Evolutionary conservation across 2,113 vertebrate genomes (phyloP).

Genomic region (Menidia beryllina): DNA sequence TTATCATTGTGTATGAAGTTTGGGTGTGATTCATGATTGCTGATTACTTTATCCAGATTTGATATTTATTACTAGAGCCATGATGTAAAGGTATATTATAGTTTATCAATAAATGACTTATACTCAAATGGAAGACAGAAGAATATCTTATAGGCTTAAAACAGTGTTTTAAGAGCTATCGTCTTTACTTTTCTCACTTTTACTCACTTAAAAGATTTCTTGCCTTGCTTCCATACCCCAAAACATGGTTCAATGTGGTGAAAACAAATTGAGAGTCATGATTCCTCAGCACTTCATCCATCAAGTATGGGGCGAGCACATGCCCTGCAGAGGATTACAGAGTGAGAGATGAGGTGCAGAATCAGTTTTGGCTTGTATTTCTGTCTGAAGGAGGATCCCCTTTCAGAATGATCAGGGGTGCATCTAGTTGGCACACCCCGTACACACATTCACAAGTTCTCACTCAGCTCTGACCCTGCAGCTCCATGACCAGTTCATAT

Average conservation of each 20-base stretch:
- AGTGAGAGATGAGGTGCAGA: conserved; percentile 29
- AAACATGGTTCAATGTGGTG: background rate
- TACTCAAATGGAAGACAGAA: no score
- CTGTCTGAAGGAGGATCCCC: conserved; percentile 23
- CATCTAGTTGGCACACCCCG: conserved; percentile 28
- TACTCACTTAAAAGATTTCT: no score
- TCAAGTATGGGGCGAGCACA: conserved; percentile 27
- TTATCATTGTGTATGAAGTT: no score
- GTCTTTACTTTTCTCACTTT: background rate
- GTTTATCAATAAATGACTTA: no score
- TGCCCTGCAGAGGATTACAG: conserved; percentile 36
- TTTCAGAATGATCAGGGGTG: conserved; percentile 26
- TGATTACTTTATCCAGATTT: no score
- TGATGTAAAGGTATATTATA: no score
- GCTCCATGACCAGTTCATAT: conserved; percentile 47
- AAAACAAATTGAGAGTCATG: background rate
- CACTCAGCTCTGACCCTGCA: conserved; percentile 22
- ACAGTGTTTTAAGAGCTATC: no score
- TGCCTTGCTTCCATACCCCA: background rate
- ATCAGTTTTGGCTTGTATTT: conserved; percentile 55
- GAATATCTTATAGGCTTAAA: no score
- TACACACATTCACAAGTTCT: conserved; percentile 31
- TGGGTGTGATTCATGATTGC: no score
- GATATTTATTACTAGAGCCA: no score
- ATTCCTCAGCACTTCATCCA: conserved; percentile 15